These are phyloP conservation scores for Catonia carolina DNA, from an alignment of 2,888 invertebrate genomes.

Conservation along the genomic window DNA sequence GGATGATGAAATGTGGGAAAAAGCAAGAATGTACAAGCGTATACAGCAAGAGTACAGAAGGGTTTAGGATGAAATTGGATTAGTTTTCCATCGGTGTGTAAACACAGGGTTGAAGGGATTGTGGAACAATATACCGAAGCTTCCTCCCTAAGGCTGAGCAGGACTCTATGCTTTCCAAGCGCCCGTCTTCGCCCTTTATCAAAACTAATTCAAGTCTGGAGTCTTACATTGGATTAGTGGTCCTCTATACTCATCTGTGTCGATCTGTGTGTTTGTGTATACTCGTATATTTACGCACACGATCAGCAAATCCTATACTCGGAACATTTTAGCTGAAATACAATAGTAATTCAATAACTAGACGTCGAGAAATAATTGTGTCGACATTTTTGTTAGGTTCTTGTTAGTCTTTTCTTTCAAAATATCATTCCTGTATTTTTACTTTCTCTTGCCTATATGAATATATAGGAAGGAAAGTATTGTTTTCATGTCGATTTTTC, in stretches of 20 bases:
- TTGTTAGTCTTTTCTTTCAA: no score
- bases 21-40: not conserved
- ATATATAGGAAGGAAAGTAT: no score
- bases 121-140: slow-evolving; percentile 9
- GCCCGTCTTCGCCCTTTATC: slow-evolving; percentile 6
- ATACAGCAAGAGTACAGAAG: not conserved
- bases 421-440: no score
- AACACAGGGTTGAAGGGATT: slow-evolving; percentile 13
- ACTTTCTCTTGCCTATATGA: no score
- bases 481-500: no score
- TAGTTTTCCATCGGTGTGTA: slow-evolving; percentile 14
- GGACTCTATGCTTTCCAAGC: not conserved
- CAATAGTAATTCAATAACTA: no score
- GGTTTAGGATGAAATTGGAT: slow-evolving; percentile 4
- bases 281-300: no score
- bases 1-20: slow-evolving; percentile 10
- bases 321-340: no score
- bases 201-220: slow-evolving; percentile 11
- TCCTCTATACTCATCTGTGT: not conserved
- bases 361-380: no score
- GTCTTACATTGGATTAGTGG: slow-evolving; percentile 11
- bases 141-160: not conserved
- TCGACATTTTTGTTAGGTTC: no score
- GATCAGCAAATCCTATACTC: no score
- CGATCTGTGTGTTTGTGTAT: no score